Evolutionary conservation across 53 echinoderm and acorn worm species (phyloP).

Genomic region (Echinarachnius parma): DNA sequence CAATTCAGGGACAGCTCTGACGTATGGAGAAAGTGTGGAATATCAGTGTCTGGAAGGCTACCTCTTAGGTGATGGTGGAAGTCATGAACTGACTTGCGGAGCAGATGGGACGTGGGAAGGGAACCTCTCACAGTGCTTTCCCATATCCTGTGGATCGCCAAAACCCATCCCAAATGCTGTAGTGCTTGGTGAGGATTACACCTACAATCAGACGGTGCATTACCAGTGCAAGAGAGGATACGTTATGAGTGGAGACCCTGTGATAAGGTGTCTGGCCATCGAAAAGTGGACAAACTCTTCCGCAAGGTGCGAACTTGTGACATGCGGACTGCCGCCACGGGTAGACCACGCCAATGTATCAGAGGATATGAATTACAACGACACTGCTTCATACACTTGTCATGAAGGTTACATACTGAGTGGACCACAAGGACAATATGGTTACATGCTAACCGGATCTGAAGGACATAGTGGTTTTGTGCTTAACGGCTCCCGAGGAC

Average conservation of each 20-base stretch:
- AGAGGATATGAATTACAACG: slow-evolving; percentile 30
- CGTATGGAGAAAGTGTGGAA: slow-evolving; percentile 1
- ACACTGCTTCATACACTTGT: slow-evolving; percentile 61
- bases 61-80: neutral
- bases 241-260: slow-evolving; percentile 34
- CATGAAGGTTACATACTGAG: slow-evolving; percentile 66
- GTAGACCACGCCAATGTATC: slow-evolving; percentile 36
- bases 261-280: slow-evolving; percentile 43
- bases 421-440: too few species aligned
- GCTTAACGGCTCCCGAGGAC: neutral
- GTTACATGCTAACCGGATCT: too few species aligned
- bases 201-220: slow-evolving; percentile 49
- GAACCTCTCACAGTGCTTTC: slow-evolving; percentile 44
- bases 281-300: slow-evolving; percentile 59
- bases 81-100: neutral
- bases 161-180: slow-evolving; percentile 41
- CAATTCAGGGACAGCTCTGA: neutral
- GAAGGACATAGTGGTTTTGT: too few species aligned
- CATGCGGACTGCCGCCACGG: slow-evolving; percentile 63
- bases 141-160: slow-evolving; percentile 63
- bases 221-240: slow-evolving; percentile 62
- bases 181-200: slow-evolving; percentile 26
- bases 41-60: slow-evolving; percentile 19
- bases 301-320: slow-evolving; percentile 49
- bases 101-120: slow-evolving; percentile 22